Evolutionary conservation across 2,888 invertebrate genomes (phyloP).

Genomic region (Anoplius nigerrimus): DNA sequence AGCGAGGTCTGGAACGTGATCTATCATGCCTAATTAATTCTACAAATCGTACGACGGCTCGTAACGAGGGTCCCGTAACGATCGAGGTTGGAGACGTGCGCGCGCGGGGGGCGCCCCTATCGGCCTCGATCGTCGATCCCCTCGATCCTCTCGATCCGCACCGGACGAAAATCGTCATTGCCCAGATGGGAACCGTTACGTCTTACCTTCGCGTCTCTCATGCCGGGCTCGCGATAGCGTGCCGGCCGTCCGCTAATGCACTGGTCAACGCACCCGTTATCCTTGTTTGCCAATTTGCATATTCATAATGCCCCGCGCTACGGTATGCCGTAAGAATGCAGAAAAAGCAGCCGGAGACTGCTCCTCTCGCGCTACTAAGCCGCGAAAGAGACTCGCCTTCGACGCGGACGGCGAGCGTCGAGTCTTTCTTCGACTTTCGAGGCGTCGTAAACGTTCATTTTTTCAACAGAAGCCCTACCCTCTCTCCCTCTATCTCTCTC

Average conservation of each 20-base stretch:
- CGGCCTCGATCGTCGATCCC: background rate
- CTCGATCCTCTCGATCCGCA: background rate
- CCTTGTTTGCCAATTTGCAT: slow-evolving; percentile 60
- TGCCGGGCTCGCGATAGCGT: slow-evolving; percentile 20
- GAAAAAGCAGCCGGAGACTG: slow-evolving; percentile 45
- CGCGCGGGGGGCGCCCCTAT: slow-evolving; percentile 1
- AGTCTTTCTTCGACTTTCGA: slow-evolving; percentile 16
- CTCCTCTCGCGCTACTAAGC: slow-evolving; percentile 16
- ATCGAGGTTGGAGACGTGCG: no score
- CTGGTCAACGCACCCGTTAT: slow-evolving; percentile 61
- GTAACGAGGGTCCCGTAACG: slow-evolving; percentile 21
- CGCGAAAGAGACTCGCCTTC: slow-evolving; percentile 3
- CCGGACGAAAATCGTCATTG: slow-evolving; percentile 40
- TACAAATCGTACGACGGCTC: slow-evolving; percentile 32
- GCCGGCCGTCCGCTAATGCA: slow-evolving; percentile 32
- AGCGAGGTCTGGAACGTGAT: slow-evolving; percentile 13
- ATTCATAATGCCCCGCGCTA: slow-evolving; percentile 53
- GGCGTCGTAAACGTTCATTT: slow-evolving; percentile 25
- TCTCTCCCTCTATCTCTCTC: slow-evolving; percentile 8
- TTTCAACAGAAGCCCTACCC: background rate
- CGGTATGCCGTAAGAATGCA: slow-evolving; percentile 59
- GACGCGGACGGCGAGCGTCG: no score
- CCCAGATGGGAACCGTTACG: slow-evolving; percentile 34
- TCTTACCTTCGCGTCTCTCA: slow-evolving; percentile 18
- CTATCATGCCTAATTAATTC: slow-evolving; percentile 40